Base-by-base conservation (phyloP, 2,797 vertebrate species). In the Gymnothorax javanicus region DNA sequence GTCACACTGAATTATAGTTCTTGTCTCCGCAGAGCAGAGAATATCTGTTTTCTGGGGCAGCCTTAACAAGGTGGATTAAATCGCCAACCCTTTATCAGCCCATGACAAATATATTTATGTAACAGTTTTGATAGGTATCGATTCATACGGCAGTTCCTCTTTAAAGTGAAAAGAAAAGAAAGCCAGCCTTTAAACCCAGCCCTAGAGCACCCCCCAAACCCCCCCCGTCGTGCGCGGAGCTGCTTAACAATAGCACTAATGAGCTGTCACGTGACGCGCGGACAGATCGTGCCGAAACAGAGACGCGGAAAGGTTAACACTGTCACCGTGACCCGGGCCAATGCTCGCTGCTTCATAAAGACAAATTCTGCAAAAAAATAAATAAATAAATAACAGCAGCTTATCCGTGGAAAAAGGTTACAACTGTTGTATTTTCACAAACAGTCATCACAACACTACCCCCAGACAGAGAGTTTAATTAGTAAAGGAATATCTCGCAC, bases 81-180 rank as follows among this genome's bases (percentile, higher is more conserved):
- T 93, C 92, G 88, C 91, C 89, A 87, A 87, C 89, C 91, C 86
- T 89, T 93, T 94, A 94, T 94, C 93, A 92, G 90, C 90, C 88
- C 9, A 88, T 95, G 95, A 96, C 95, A 95, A 94, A 96, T 95
- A 95, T 93, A 94, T 95, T 94, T 92, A 94, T 94, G 92, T 94
- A 95, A 95, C 93, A 92, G 87, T 94, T 95, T 93, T 95, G 95
- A 96, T 93, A 92, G 94, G 54, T 96, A 96, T 96, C 91, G 95
- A 96, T 95, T 94, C 91, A 86, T 90, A 86, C 89, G 25, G 93
- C 92, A 83, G 90, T 92, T 93, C 92, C 92, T 89, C 91, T 94
- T 95, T 94, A 93, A 93, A 94, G 92, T 84, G 56, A 89, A 95
- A 94, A 83, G 56, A 89, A 95, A 94, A 83, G 95, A 95, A 95